Evolutionary conservation across 2,113 vertebrate genomes (phyloP).

Genomic region (Hippocampus mohnikei): DNA sequence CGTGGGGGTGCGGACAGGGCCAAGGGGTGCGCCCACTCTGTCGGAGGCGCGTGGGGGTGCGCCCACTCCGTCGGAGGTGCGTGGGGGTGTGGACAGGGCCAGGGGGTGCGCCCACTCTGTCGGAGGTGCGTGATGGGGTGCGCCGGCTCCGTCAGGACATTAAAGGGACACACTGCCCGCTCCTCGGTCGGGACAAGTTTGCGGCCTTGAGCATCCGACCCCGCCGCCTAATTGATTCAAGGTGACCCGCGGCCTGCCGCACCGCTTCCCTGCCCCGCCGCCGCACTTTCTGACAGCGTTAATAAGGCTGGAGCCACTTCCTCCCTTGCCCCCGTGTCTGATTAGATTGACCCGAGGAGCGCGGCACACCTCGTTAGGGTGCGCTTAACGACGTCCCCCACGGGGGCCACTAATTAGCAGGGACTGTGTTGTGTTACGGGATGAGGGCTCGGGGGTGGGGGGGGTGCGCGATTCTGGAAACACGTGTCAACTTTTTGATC

Average conservation of each 20-base stretch:
- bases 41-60: no score
- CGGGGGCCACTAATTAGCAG: constrained; percentile 80
- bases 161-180: constrained; percentile 25
- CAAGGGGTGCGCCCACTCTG: no score
- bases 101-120: no score
- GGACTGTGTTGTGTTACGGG: constrained; percentile 76
- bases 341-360: constrained; percentile 78
- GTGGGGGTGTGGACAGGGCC: no score
- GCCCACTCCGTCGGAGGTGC: no score
- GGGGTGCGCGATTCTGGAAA: not conserved
- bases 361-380: constrained; percentile 76
- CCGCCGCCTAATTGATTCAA: constrained; percentile 74
- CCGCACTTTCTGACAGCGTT: constrained; percentile 71
- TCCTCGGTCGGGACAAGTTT: not conserved
- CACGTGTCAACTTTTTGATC: not conserved
- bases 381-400: constrained; percentile 78
- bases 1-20: no score
- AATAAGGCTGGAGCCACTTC: constrained; percentile 81
- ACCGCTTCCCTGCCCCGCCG: constrained; percentile 51
- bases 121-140: not conserved
- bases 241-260: constrained; percentile 66
- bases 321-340: constrained; percentile 76
- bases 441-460: constrained; percentile 53
- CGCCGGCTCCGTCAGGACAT: no score
- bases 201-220: constrained; percentile 21